Evolutionary conservation across 2,113 vertebrate genomes (phyloP).

Genomic region (Xenopus laevis): DNA sequence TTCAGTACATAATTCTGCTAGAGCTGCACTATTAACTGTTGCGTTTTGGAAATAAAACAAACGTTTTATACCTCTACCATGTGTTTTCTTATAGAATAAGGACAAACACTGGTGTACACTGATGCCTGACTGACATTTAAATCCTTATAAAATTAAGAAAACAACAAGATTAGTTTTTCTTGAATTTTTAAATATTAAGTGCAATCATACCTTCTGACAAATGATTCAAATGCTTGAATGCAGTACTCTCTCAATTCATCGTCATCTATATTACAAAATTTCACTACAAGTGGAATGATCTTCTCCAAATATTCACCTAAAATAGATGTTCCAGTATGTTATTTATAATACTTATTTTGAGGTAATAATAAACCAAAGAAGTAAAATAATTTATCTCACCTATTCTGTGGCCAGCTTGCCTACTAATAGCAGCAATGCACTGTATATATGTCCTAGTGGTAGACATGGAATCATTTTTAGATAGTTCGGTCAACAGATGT

Average conservation of each 20-base stretch:
- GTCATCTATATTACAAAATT: slow-evolving; percentile 96
- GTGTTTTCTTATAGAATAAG: no score
- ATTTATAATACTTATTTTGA: neutral
- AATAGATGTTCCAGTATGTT: slow-evolving; percentile 18
- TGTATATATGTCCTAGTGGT: slow-evolving; percentile 98
- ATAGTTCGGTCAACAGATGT: slow-evolving; percentile 91
- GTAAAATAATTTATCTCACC: slow-evolving; percentile 70
- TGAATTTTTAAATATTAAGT: no score
- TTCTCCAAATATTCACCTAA: slow-evolving; percentile 96
- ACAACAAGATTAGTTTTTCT: no score
- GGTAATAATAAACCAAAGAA: neutral
- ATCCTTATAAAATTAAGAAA: no score
- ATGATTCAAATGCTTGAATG: slow-evolving; percentile 98
- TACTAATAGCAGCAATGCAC: slow-evolving; percentile 97
- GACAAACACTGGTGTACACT: no score
- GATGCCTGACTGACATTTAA: no score
- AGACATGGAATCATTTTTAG: slow-evolving; percentile 97
- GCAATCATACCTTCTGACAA: slow-evolving; percentile 82
- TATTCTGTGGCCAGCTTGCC: slow-evolving; percentile 95
- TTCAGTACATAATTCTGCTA: no score
- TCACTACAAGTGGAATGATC: slow-evolving; percentile 97
- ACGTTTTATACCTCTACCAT: no score
- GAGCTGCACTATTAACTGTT: no score
- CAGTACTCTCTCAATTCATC: slow-evolving; percentile 96
- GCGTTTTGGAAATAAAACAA: no score